Percentiles rank a stretch among this genome's conserved stretches.
Evolutionary conservation across 2,113 vertebrate genomes (phyloP).

Genomic region (Pandion haliaetus): DNA sequence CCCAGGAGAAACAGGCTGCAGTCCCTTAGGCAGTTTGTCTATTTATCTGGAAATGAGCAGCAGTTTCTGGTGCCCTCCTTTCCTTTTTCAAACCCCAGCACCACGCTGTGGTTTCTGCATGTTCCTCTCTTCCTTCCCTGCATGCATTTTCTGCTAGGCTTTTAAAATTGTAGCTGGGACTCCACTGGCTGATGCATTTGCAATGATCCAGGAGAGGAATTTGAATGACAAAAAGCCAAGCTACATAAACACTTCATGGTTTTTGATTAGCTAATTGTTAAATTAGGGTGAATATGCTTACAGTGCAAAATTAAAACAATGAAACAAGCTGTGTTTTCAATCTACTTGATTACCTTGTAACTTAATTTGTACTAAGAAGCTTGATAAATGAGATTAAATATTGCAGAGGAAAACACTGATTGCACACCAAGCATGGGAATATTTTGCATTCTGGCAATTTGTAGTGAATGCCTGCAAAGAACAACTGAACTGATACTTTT

Average conservation of each 20-base stretch:
- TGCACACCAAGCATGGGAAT: neutral
- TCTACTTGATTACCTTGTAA: conserved; percentile 61
- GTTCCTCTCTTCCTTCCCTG: neutral
- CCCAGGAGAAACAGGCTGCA: neutral
- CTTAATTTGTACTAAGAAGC: conserved; percentile 64
- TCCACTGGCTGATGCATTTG: neutral
- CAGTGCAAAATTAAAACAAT: conserved; percentile 50
- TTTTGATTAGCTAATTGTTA: conserved; percentile 53
- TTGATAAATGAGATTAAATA: conserved; percentile 61
- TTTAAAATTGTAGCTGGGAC: neutral
- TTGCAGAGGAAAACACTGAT: conserved; percentile 15
- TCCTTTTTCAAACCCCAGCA: neutral
- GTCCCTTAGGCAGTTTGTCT: neutral
- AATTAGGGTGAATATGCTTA: conserved; percentile 43
- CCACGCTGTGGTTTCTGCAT: neutral
- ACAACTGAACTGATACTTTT: neutral
- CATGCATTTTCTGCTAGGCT: neutral
- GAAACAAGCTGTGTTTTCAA: conserved; percentile 48
- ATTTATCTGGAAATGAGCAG: neutral
- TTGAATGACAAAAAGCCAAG: conserved; percentile 40
- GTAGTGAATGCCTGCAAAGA: neutral
- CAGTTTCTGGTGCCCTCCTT: neutral
- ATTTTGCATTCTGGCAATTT: neutral
- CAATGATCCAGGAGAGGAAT: neutral
- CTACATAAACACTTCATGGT: conserved; percentile 37